These are phyloP conservation scores for Anagyrus pseudococci DNA, from an alignment of 2,888 invertebrate species.

Conservation along the genomic window DNA sequence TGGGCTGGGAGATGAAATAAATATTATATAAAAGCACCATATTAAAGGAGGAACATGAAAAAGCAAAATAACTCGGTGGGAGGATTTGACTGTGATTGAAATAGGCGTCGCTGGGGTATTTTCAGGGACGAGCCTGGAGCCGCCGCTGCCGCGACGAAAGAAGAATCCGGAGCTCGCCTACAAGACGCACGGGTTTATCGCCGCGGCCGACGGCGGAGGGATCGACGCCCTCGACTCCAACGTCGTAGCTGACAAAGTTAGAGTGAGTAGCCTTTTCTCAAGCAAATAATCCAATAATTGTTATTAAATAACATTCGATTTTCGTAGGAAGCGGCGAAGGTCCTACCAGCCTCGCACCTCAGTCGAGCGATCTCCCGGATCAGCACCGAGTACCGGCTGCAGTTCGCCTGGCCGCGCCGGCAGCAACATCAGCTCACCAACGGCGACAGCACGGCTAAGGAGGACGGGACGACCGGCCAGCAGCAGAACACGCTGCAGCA, in stretches of 20 bases:
- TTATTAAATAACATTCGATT: too few species aligned
- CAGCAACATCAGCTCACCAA: conserved; percentile 50
- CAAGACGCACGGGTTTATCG: conserved; percentile 82
- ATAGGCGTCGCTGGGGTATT: conserved; percentile 35
- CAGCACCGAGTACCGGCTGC: conserved; percentile 87
- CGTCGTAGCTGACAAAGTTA: conserved; percentile 70
- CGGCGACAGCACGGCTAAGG: conserved; percentile 68
- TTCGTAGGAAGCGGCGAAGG: conserved; percentile 52
- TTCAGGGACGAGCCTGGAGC: conserved; percentile 72
- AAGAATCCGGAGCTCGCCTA: conserved; percentile 89
- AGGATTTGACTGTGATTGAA: too few species aligned
- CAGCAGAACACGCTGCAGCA: too few species aligned
- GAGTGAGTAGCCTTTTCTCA: conserved; percentile 62
- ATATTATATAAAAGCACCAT: too few species aligned
- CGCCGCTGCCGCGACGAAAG: conserved; percentile 85
- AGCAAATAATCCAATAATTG: too few species aligned
- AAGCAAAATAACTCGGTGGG: too few species aligned
- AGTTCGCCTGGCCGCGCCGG: conserved; percentile 84
- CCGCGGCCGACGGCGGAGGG: conserved; percentile 57
- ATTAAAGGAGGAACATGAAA: too few species aligned
- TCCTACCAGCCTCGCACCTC: conserved; percentile 68
- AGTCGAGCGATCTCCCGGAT: conserved; percentile 76
- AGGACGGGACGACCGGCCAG: conserved; percentile 74
- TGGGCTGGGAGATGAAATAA: too few species aligned
- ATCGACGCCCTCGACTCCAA: conserved; percentile 69